Evolutionary conservation across 2,797 vertebrate genomes (phyloP).

Genomic region (Pipistrellus kuhlii): DNA sequence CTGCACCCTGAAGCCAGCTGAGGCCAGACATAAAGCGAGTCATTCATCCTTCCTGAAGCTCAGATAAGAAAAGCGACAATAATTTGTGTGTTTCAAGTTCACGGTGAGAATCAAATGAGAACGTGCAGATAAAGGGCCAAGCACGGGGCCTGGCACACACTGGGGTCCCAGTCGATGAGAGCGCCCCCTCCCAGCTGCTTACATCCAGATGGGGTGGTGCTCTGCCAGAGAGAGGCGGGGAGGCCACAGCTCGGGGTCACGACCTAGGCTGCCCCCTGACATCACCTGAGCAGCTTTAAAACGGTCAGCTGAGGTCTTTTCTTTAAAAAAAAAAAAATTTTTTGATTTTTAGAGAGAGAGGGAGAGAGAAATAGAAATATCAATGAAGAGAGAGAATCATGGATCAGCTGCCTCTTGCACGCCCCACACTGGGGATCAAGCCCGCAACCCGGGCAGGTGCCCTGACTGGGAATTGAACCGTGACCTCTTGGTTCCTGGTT

Average conservation of each 20-base stretch:
- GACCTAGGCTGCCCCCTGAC: background rate
- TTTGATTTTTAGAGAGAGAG: too few species aligned
- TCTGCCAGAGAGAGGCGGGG: background rate
- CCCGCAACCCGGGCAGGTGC: too few species aligned
- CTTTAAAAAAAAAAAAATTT: too few species aligned
- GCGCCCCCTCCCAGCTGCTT: background rate
- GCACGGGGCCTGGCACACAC: background rate
- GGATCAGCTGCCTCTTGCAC: too few species aligned
- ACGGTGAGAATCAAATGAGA: background rate
- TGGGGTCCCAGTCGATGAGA: fast-evolving
- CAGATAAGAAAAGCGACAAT: too few species aligned
- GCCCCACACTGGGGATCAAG: too few species aligned
- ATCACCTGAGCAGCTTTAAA: background rate
- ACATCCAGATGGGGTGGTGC: background rate
- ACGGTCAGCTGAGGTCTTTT: background rate
- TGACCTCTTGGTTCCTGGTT: too few species aligned
- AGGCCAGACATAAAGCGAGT: background rate
- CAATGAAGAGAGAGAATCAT: too few species aligned
- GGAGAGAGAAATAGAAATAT: too few species aligned
- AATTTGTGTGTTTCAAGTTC: background rate
- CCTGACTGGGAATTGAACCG: too few species aligned
- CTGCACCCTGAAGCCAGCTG: background rate
- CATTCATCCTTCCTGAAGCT: background rate
- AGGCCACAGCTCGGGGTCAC: too few species aligned
- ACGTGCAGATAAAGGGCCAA: background rate